A percentile compares a stretch with the other conserved stretches of the same genome.
These are phyloP conservation scores for Cervus canadensis DNA, from an alignment of 2,113 vertebrate species.

Conservation along the genomic window DNA sequence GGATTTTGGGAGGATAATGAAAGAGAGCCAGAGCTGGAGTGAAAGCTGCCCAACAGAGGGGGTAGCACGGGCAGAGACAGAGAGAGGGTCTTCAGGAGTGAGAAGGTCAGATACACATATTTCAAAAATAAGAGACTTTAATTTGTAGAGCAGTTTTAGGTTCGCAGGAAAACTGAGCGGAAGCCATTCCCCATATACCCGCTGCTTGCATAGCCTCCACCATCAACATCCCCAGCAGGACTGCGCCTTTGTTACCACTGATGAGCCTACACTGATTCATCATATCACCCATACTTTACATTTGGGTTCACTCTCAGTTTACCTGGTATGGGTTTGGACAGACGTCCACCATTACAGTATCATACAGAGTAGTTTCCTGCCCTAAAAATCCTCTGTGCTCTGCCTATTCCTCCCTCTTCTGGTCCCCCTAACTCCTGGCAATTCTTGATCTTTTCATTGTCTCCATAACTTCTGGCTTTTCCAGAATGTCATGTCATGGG, in stretches of 20 bases:
- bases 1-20: not conserved
- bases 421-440: not conserved
- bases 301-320: not conserved
- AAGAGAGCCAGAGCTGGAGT: not conserved
- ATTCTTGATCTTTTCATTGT: not conserved
- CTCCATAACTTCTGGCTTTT: not conserved
- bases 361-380: not conserved
- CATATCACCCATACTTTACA: fast-evolving
- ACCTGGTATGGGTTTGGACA: not conserved
- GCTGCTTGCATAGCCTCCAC: not conserved
- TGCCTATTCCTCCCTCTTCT: not conserved
- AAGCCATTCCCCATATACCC: not conserved
- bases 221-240: not conserved
- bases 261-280: not conserved
- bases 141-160: not conserved
- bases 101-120: not conserved
- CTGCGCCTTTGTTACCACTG: not conserved
- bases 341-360: not conserved
- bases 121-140: not conserved
- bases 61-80: not conserved
- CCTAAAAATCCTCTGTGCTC: not conserved
- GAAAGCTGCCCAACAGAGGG: not conserved
- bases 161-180: not conserved
- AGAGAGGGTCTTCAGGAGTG: not conserved
- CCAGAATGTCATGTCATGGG: not conserved